Base-by-base conservation (phyloP, 2,113 vertebrate species). In the Notothenia coriiceps region DNA sequence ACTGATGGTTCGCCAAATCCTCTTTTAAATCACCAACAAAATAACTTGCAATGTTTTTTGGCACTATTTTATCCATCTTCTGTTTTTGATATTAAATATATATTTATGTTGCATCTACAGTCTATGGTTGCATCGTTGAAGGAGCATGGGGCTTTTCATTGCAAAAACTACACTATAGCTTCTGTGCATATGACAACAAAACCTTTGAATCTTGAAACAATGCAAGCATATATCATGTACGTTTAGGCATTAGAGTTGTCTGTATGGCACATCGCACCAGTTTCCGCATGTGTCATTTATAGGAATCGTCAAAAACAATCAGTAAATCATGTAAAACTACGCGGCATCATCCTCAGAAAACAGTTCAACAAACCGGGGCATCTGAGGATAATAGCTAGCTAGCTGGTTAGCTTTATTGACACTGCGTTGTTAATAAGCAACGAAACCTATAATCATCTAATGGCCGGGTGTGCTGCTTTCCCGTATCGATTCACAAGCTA, bases 391-490 rank as follows among this genome's bases (percentile, higher is more conserved):
- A 29, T n/a, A n/a, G 50, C 35, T 69, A 69, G 22, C 40, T 81
- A 84, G 79, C 77, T 25, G n/a, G 72, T 73, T 89, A 86, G 86
- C 85, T 68, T 2, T 20, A 7, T 70, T 75, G 56, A 67, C 61
- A 76, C 67, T 63, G 47, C 51, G 35, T 63, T 7, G 18, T 14
- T 70, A 25, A 12, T 7, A 52, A 40, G 0, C 1, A 17, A 49
- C 4, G 2, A 50, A 43, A 62, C 6, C 15, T 12, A 22, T 70
- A 1, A 54, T 4, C 11, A 52, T 56, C 11, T 4, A 4, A 25
- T n/a, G 1, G 35, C 14, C 2, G 2, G 2, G 0, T 3, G 10
- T 7, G 17, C 9, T 2, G n/a, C 2, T 50, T 51, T 1, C 5
- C 1, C 8, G 44, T 3, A 35, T 25, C 1, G 2, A 69, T 8